Percentiles rank a stretch among this genome's conserved stretches.
These are phyloP conservation scores for Calliopum simillimum DNA, from an alignment of 2,888 invertebrate genomes.

Conservation along the genomic window DNA sequence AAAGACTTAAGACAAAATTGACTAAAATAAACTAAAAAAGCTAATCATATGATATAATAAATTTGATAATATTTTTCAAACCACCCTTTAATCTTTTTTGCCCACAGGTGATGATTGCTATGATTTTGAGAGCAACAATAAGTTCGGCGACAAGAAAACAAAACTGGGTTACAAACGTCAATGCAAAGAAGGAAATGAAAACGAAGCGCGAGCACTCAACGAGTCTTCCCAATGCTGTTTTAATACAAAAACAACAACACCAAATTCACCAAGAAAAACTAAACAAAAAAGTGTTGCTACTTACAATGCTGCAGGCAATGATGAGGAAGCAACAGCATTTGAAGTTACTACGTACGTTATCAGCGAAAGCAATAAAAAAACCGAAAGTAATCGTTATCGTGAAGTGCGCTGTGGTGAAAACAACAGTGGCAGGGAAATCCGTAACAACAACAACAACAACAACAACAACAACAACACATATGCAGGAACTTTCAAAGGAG, in stretches of 20 bases:
- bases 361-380: constrained; percentile 45
- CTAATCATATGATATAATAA: too few species aligned
- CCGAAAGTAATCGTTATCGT: constrained; percentile 26
- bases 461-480: constrained; percentile 34
- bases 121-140: background rate
- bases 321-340: background rate
- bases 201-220: background rate
- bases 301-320: background rate
- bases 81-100: background rate
- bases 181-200: background rate
- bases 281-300: background rate
- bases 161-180: background rate
- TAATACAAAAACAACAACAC: constrained; percentile 11
- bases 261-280: background rate
- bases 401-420: constrained; percentile 23
- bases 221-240: background rate
- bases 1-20: too few species aligned
- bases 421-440: background rate
- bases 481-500: constrained; percentile 47
- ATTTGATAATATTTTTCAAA: too few species aligned
- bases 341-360: constrained; percentile 41
- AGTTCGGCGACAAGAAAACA: background rate
- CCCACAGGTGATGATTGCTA: background rate
- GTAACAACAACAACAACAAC: background rate
- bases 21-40: too few species aligned